phyloP scores from a whole-genome alignment of 2,113 vertebrate species.

The Dipodomys stephensi region DNA sequence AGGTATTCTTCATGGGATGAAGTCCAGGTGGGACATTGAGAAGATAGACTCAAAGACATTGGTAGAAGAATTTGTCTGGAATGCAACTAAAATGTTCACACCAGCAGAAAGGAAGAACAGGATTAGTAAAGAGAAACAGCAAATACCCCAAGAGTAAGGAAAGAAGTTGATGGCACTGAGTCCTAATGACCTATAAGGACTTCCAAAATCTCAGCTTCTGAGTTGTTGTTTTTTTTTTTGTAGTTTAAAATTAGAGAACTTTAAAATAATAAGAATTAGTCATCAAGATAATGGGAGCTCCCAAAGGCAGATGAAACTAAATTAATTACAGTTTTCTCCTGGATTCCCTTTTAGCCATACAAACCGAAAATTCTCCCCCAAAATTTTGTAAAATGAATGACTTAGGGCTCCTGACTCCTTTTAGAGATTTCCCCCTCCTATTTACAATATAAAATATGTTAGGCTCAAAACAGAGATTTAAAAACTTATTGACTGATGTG shows the following conservation, averaged over 20 bases:
- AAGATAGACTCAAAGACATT: neutral
- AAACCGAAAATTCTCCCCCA: neutral
- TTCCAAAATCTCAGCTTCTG: constrained; percentile 1
- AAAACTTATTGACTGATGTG: constrained; percentile 26
- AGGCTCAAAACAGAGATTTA: neutral
- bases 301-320: constrained; percentile 30
- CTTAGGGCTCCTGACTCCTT: neutral
- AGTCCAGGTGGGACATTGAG: neutral
- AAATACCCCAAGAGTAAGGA: neutral
- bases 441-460: constrained; percentile 11
- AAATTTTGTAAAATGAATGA: neutral
- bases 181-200: neutral
- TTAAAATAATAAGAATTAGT: constrained; percentile 57
- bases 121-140: neutral
- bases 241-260: constrained; percentile 42
- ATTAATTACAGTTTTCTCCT: constrained; percentile 39
- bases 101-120: neutral
- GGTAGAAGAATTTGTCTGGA: neutral
- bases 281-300: neutral
- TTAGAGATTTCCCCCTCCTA: neutral
- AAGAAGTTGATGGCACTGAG: neutral
- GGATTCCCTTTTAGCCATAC: neutral
- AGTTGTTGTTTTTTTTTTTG: too few relatives aligned
- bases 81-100: neutral
- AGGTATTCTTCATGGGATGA: neutral